A percentile compares a stretch with the other conserved stretches of the same genome.
Evolutionary conservation across 2,797 vertebrate genomes (phyloP).

Genomic region (Acrossocheilus wenchowensis): DNA sequence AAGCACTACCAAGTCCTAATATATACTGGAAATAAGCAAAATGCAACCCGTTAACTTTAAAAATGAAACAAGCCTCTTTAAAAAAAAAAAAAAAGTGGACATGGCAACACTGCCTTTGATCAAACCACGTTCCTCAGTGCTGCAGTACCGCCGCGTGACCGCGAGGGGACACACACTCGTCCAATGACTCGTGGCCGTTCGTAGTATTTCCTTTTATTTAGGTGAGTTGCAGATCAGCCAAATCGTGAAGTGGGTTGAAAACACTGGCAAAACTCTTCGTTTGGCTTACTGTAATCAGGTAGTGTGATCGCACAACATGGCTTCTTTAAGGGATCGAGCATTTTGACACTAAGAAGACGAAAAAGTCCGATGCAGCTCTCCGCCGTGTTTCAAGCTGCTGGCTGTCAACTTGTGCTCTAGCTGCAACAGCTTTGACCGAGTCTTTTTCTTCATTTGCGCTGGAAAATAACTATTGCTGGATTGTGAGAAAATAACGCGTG

Average conservation of each 20-base stretch:
- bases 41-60: background rate
- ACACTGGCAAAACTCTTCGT: background rate
- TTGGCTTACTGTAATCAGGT: background rate
- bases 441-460: conserved; percentile 41
- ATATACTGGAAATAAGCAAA: background rate
- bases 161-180: conserved; percentile 60
- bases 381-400: conserved; percentile 57
- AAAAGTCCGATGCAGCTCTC: conserved; percentile 42
- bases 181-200: conserved; percentile 64
- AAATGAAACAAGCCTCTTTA: background rate
- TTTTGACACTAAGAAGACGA: conserved; percentile 42
- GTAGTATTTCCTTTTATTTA: conserved; percentile 64
- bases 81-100: background rate
- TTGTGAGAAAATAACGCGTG: conserved; percentile 36
- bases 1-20: background rate
- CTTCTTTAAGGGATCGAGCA: conserved; percentile 28
- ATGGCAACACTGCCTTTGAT: conserved; percentile 31
- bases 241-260: conserved; percentile 45
- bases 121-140: background rate
- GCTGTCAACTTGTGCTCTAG: conserved; percentile 71
- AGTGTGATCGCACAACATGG: conserved; percentile 29
- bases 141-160: conserved; percentile 24
- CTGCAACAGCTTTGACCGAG: conserved; percentile 54
- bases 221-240: conserved; percentile 54
- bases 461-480: conserved; percentile 44